phyloP scores from a whole-genome alignment of 2,113 vertebrate species.

The Camelus dromedarius region DNA sequence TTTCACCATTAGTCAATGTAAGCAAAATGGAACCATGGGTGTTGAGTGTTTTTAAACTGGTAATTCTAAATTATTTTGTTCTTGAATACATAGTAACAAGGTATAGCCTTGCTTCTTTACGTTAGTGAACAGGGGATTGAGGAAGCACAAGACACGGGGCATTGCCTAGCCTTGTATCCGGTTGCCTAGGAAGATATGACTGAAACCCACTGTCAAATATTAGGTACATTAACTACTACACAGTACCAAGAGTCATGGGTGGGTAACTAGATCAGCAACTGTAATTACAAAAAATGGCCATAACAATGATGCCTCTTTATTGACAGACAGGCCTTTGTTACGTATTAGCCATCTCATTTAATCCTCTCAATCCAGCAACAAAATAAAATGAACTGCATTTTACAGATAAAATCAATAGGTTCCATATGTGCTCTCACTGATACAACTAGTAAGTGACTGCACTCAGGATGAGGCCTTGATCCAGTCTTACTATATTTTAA shows the following conservation, averaged over 20 bases:
- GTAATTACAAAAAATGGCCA: neutral
- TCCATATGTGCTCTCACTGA: neutral
- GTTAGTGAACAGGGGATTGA: neutral
- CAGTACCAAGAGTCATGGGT: neutral
- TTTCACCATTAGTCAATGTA: conserved; percentile 8
- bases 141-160: neutral
- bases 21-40: neutral
- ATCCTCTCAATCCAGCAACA: neutral
- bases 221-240: neutral
- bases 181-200: neutral
- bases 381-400: neutral
- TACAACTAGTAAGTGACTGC: neutral
- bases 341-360: neutral
- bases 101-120: neutral
- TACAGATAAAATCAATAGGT: neutral
- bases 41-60: neutral
- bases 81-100: neutral
- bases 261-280: neutral
- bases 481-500: neutral
- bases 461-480: neutral
- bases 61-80: conserved; percentile 34
- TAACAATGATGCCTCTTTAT: neutral
- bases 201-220: neutral
- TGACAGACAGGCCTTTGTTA: neutral
- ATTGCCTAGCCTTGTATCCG: neutral